Evolutionary conservation across 2,797 vertebrate genomes (phyloP), one percentile per base, ranked within the genome.

Genomic region (Bovichtus diacanthus): DNA sequence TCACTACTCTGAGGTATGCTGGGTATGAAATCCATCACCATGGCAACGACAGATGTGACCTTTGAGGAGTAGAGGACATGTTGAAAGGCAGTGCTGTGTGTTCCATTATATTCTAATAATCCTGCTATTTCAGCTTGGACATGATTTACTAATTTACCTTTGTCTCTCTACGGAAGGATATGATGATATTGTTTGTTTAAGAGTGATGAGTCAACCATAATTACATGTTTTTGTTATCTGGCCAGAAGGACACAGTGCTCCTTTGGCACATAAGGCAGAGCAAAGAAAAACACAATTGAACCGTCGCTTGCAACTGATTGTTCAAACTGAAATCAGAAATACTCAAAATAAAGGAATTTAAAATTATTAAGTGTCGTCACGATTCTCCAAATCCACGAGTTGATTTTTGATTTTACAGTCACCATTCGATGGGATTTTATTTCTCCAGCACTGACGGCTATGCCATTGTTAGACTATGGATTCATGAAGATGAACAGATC

Each of bases 11-110:
- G 38, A 77, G 8, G 46, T 55, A 36, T 56, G 41, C 41, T 38
- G 44, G 10, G 9, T 23, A 46, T 0, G 2, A 69, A 13, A 71
- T 76, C 64, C 27, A 63, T 93, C 70, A 10, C 83, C 78, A 83
- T 84, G 78, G 84, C 64, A 84, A 88, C 84, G 31, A 58, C 38
- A 78, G 51, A 56, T 64, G 56, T 87, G 77, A 84, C 81, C 79
- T 78, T 36, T 34, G 25, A 72, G 27, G 34, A 72, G 27, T 39
- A 80, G 66, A 86, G 74, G 73, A 66, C 65, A 71, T 21, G 23
- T 43, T 31, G n/a, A 44, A 74, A 77, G 60, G 13, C 58, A 61
- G 11, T 4, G 19, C 3, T 39, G n/a, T 41, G 8, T 50, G 59
- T 69, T 61, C 38, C 61, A 38, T 18, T 31, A 43, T 69, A 61